Base-by-base conservation (phyloP, 2,113 vertebrate genomes). In the Lanius collurio region DNA sequence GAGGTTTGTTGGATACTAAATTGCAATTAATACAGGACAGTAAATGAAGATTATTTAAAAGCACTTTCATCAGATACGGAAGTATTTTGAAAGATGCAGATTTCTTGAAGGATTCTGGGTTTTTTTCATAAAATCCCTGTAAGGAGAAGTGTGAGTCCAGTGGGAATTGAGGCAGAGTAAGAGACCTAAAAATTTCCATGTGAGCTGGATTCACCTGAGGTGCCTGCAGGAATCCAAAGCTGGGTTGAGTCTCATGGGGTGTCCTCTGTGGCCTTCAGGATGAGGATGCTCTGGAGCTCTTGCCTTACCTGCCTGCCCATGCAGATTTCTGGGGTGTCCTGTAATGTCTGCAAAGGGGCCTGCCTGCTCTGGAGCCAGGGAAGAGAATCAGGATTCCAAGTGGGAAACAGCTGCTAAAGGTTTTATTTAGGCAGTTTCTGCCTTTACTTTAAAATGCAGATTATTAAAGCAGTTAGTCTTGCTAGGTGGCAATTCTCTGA, bases 381-480 rank as follows among this genome's bases (percentile, higher is more conserved):
- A 59, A 59, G 39, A n/a, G 27, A 75, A n/a, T 52, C 27, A 28
- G 59, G 26, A 60, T n/a, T 90, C 30, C 55, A 33, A 74, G 67
- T 26, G 69, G 41, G 37, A 74, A 81, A 7, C 23, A 31, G 11
- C 47, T 57, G 1, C 55, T 47, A 0, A 57, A 39, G 60, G 47
- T 47, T 71, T n/a, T 30, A 9, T 28, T 15, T 5, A 33, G 53
- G 23, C 52, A 71, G 3, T 46, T 89, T 71, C 30, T 85, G 44
- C 10, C 53, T 83, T 59, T 31, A 10, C 50, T 81, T 62, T 5
- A 59, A 80, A 83, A 70, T 41, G 26, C 31, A 42, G 1, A 75
- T n/a, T 75, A 35, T 90, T 50, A n/a, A 83, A 93, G 67, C 85
- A 75, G 33, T 85, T 52, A 74, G 21, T 93, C 79, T 81, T 80